A percentile compares a stretch with the other conserved stretches of the same genome.
Conservation (phyloP, 2,797 vertebrate genomes). For the Falco cherrug region DNA sequence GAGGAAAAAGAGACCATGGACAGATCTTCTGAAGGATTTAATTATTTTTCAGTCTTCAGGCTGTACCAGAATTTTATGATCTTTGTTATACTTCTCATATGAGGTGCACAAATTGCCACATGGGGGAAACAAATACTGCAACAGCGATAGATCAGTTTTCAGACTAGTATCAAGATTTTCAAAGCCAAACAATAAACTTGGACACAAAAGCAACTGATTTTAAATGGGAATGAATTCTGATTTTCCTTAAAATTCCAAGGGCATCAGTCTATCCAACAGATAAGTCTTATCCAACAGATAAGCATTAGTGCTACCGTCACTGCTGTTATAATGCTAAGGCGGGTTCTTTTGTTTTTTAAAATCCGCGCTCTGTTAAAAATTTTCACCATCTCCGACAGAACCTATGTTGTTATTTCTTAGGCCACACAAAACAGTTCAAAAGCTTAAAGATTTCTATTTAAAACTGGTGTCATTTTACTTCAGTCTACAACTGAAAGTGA, state of each 20-base stretch:
- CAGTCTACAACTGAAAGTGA: neutral
- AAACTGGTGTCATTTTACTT: neutral
- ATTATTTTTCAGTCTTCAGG: neutral
- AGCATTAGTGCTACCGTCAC: neutral
- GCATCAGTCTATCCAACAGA: neutral
- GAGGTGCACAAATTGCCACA: accelerated
- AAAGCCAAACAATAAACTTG: neutral
- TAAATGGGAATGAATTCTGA: neutral
- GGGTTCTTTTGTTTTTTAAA: neutral
- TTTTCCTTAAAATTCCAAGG: neutral
- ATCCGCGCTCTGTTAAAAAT: neutral
- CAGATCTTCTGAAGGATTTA: neutral
- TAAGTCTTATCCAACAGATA: neutral
- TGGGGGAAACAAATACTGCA: neutral
- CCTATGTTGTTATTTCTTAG: neutral
- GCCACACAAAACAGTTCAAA: neutral
- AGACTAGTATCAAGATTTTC: neutral
- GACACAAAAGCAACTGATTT: neutral
- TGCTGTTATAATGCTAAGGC: neutral
- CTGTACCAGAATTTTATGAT: neutral
- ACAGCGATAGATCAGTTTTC: neutral
- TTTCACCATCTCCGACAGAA: neutral
- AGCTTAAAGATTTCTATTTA: neutral
- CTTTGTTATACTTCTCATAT: neutral
- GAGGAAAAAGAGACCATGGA: neutral